Evolutionary conservation across 1,140 invertebrate genomes (phyloP), one percentile per base, ranked within the genome.

Genomic region (Tenebrio molitor): DNA sequence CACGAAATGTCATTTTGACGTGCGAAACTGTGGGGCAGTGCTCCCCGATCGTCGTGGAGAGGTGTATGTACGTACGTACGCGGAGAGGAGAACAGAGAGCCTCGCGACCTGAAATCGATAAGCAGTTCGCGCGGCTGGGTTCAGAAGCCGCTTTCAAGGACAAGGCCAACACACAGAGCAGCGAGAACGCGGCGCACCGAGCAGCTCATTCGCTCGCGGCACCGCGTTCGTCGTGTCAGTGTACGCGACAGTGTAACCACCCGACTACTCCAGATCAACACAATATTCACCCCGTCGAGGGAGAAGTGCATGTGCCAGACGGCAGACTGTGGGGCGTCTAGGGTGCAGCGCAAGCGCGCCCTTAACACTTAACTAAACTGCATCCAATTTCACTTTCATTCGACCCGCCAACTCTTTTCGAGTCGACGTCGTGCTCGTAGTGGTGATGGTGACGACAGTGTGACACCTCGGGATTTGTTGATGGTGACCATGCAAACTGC

Each of bases 131-230:
- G 72, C 68, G 34, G 53, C 74, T 74, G 81, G 78, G 82, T 83
- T 83, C 82, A 82, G 77, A 72, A 74, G 75, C 81, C 82, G 74
- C 77, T 76, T 83, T 83, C 82, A 83, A 83, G 82, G 82, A 83
- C 82, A 83, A 83, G 82, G 82, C 82, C 82, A 81, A 77, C 67
- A 16, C 39, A 21, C 41, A 14, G n/a, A n/a, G 50, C 65, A 53
- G 58, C 65, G 58, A 53, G 50, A 65, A 33, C 46, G 73, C 65
- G 14, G 69, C 74, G 36, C 58, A 69, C 70, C 19, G 8, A 29
- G 19, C 33, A 44, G 63, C 34, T 36, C 21, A 50, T 39, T 69
- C 67, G 64, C 46, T 44, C 44, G 62, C 62, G 46, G 64, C 72
- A 23, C n/a, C 25, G n/a, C n/a, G n/a, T n/a, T n/a, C n/a, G n/a